Evolutionary conservation across 2,797 vertebrate species (phyloP).

Genomic region (Centropyge bicolor): DNA sequence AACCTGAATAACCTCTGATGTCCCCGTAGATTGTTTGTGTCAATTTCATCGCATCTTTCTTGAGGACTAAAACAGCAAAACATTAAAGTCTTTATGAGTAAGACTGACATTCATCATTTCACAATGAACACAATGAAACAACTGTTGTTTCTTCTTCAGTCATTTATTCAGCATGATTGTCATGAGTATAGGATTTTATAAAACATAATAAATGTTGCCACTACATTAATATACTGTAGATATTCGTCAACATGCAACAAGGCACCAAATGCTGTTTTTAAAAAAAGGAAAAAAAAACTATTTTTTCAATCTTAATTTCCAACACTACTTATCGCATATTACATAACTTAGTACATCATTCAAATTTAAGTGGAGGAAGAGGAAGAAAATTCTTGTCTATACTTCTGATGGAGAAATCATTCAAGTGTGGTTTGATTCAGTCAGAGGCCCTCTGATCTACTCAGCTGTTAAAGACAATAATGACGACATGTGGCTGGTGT

Average conservation of each 20-base stretch:
- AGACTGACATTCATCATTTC: background rate
- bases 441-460: background rate
- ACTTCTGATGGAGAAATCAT: constrained; percentile 2
- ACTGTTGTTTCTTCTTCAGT: constrained; percentile 24
- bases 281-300: background rate
- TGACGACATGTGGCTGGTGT: constrained; percentile 29
- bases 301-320: constrained; percentile 24
- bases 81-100: background rate
- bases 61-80: too few relatives aligned
- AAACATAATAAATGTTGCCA: constrained; percentile 51
- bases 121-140: constrained; percentile 6
- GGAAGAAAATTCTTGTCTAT: background rate
- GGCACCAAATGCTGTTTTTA: constrained; percentile 55
- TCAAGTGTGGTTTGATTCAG: background rate
- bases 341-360: constrained; percentile 52
- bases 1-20: too few relatives aligned
- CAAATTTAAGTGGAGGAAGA: constrained; percentile 29
- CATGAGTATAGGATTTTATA: constrained; percentile 61
- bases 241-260: constrained; percentile 66
- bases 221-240: constrained; percentile 53
- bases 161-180: constrained; percentile 77
- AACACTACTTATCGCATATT: constrained; percentile 36
- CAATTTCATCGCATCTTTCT: background rate
- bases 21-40: background rate
- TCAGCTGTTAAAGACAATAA: constrained; percentile 13